Conservation (phyloP, 2,113 vertebrate species). For the Butastur rufipennis region DNA sequence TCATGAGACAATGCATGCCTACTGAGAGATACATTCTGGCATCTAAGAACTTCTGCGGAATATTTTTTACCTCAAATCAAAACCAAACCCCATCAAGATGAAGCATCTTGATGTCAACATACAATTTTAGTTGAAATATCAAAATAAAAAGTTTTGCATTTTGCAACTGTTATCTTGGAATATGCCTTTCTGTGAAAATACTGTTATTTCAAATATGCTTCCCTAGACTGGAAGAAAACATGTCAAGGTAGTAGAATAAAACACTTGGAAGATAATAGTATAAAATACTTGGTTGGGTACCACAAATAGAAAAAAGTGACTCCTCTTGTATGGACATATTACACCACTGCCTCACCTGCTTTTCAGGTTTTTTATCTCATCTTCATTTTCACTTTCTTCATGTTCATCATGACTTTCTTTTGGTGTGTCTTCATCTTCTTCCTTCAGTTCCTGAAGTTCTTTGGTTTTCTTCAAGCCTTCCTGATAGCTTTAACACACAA, state of each 20-base stretch:
- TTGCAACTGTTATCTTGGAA: neutral
- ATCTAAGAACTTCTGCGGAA: neutral
- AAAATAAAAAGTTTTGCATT: neutral
- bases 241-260: neutral
- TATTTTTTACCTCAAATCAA: neutral
- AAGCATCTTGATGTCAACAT: neutral
- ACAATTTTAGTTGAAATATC: neutral
- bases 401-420: slow-evolving; percentile 63
- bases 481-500: slow-evolving; percentile 71
- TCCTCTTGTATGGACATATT: neutral
- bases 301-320: neutral
- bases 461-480: slow-evolving; percentile 80
- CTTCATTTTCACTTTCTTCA: slow-evolving; percentile 68
- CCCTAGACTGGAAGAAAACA: neutral
- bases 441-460: slow-evolving; percentile 74
- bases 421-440: slow-evolving; percentile 75
- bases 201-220: neutral
- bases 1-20: neutral
- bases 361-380: slow-evolving; percentile 66
- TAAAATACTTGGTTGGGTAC: neutral
- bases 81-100: neutral
- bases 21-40: neutral
- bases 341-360: slow-evolving; percentile 67
- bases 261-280: neutral
- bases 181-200: neutral